Evolutionary conservation across 2,113 vertebrate genomes (phyloP), one percentile per base, ranked within the genome.

Genomic region (Nestor notabilis): DNA sequence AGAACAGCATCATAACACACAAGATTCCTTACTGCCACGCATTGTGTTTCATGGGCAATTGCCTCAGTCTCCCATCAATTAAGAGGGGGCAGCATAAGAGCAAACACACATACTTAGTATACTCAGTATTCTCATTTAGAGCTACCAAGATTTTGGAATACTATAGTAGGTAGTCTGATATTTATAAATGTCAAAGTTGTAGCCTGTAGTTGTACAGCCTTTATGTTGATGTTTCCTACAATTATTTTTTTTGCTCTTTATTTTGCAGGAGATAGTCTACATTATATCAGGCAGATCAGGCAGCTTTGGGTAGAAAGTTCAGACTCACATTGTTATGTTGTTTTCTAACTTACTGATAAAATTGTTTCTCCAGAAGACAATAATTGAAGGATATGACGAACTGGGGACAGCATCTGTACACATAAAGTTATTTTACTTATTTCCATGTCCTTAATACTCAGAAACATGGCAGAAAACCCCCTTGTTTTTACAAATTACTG

Each of bases 21-120:
- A 49, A 65, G 25, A 44, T 11, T 77, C 68, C 33, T 76, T 53
- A 13, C 24, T 80, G 35, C 18, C 19, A 3, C 0, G 0, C 2
- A 7, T 39, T 39, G 7, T 39, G 11, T 20, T 86, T 83, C 24
- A 25, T 41, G 25, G 6, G 15, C 39, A 74, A 53, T 66, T 74
- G 24, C 68, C 70, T 85, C 7, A 1, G 21, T 39, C 4, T 93
- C 24, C 31, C 49, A 50, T 24, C 33, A 61, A 24, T 16, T 35
- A 65, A 35, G 44, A 74, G 0, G 0, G 33, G 23, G n/a, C 50
- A 89, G 21, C 35, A 14, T 39, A 33, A 74, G n/a, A 86, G 24
- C 17, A 50, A 58, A 63, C 20, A 24, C 20, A 29, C 16, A 20
- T 21, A 43, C 12, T 41, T n/a, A 41, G 18, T 33, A 14, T 31